These are phyloP conservation scores for Drosophila nasuta DNA, from an alignment of 1,140 invertebrate genomes.

Conservation along the genomic window DNA sequence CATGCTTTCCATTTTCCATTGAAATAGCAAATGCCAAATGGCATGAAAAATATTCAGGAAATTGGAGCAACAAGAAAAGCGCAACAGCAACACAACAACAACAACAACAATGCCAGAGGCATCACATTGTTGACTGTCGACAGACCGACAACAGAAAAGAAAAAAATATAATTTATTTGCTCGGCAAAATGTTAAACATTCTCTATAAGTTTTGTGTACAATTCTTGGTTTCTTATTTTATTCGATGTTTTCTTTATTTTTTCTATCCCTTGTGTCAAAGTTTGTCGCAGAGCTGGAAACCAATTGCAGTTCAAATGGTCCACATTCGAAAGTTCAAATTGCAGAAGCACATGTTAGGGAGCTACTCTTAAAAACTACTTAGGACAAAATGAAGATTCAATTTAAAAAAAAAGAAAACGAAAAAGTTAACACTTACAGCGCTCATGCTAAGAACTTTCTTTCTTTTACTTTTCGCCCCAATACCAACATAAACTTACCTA, in stretches of 20 bases:
- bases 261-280: constrained; percentile 33
- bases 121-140: constrained; percentile 6
- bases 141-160: constrained; percentile 6
- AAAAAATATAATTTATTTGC: constrained; percentile 45
- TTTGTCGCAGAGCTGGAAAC: background rate
- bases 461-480: constrained; percentile 43
- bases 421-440: constrained; percentile 66
- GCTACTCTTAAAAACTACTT: constrained; percentile 47
- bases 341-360: background rate
- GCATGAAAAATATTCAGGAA: constrained; percentile 66
- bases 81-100: constrained; percentile 4
- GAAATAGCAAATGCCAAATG: constrained; percentile 56
- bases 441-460: constrained; percentile 65
- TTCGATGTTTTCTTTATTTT: background rate
- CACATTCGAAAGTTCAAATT: constrained; percentile 1
- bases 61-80: constrained; percentile 32
- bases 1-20: constrained; percentile 37
- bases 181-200: constrained; percentile 42
- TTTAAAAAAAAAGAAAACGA: background rate
- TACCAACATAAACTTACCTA: constrained; percentile 74
- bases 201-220: constrained; percentile 15
- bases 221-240: background rate
- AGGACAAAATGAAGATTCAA: constrained; percentile 20
- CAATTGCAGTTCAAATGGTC: constrained; percentile 40
- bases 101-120: constrained; percentile 13